A percentile compares a stretch with the other conserved stretches of the same genome.
Conservation (phyloP, 1,140 invertebrate genomes). For the Pogonomyrmex barbatus region DNA sequence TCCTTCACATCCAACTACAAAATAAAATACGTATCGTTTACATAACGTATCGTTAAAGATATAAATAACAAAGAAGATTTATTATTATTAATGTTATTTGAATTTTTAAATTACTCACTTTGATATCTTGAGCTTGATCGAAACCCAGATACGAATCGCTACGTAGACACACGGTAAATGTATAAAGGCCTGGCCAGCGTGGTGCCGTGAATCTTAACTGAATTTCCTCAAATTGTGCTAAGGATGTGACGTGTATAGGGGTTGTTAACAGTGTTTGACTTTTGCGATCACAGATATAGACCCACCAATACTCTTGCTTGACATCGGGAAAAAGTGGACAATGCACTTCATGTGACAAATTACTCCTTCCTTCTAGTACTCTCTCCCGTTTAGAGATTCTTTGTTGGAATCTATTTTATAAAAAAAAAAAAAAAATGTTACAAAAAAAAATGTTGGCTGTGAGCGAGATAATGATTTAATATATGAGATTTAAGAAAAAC, state of each 20-base stretch:
- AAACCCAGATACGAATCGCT: constrained; percentile 97
- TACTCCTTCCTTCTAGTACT: constrained; percentile 96
- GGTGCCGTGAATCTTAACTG: constrained; percentile 98
- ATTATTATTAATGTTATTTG: background rate
- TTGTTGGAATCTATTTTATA: constrained; percentile 88
- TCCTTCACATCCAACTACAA: constrained; percentile 96
- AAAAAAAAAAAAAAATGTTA: constrained; percentile 27
- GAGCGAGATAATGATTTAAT: constrained; percentile 56
- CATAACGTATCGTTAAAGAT: background rate
- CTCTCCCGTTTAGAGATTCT: constrained; percentile 93
- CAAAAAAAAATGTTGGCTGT: background rate
- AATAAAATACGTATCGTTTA: constrained; percentile 62
- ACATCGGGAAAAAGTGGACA: constrained; percentile 97
- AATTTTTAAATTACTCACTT: constrained; percentile 86
- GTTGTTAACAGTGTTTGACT: constrained; percentile 95
- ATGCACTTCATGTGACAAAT: constrained; percentile 97
- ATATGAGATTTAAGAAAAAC: background rate
- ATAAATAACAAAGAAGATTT: background rate
- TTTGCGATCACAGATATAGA: constrained; percentile 98
- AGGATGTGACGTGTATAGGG: constrained; percentile 95
- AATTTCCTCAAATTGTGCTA: constrained; percentile 93
- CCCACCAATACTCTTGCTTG: constrained; percentile 99
- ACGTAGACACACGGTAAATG: constrained; percentile 96
- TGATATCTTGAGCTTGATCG: constrained; percentile 96
- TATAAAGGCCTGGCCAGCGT: constrained; percentile 95